Evolutionary conservation across 2,888 invertebrate genomes (phyloP), one percentile per base, ranked within the genome.

Genomic region (Zygaena filipendulae): DNA sequence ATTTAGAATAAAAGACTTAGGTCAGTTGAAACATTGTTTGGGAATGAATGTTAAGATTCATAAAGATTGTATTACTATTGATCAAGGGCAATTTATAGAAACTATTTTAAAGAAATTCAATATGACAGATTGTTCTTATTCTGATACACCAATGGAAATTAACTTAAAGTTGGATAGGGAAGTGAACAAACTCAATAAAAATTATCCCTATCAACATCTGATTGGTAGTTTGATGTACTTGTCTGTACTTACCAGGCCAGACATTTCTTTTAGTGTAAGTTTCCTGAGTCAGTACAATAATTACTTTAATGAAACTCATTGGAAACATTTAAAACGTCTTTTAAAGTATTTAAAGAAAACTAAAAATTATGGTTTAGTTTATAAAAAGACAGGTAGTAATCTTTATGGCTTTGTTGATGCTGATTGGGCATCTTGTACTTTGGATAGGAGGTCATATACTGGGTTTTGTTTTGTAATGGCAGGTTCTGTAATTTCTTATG

Each of bases 381-480:
- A 20, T 29, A 12, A 4, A 4, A 25, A 30, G 14, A 16, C 4
- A 6, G 16, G 19, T 12, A 6, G 9, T 14, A 11, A 24, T n/a
- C 4, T 32, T 19, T 3, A 13, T 4, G 27, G 30, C 6, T 32
- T 21, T 30, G 32, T 27, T 9, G 37, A 40, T 32, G 32, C 35
- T 3, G 40, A 38, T 20, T 40, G 40, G 37, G 37, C 26, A 3
- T 10, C n/a, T 10, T 9, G 25, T 23, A 12, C 6, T 10, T 3
- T 29, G 7, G 40, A 35, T 21, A 58, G 67, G 56, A 68, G 56
- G 52, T 71, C 64, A 1, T 51, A 47, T 32, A 44, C 49, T 6
- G 51, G 49, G 1, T 46, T 27, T 35, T 31, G 29, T 25, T 52
- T 56, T 40, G 38, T 32, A 18, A 21, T 50, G 11, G 39, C 41